Base-by-base conservation (phyloP, 2,113 vertebrate genomes). In the Mustelus asterias region DNA sequence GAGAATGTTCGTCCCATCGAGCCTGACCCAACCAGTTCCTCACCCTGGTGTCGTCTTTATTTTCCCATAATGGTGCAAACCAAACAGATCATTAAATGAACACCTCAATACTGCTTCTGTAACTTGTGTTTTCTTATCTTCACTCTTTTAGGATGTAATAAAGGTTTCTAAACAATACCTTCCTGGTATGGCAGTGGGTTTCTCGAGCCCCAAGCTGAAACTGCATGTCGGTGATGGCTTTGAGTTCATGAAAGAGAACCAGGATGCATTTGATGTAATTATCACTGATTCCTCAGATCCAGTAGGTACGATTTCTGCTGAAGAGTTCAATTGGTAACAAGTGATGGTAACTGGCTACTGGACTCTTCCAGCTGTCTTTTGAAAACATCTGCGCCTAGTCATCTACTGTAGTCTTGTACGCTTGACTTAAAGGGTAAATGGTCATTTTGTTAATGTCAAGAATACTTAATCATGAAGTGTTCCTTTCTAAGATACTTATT, bases 241-340 rank as follows among this genome's bases (percentile, higher is more conserved):
- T 97, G 99, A 99, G 96, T 99, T 99, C 97, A 99, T 99, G 99
- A 99, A 99, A 96, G 98, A 99, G 97, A 99, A 99, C 97, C 98
- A 99, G 97, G 98, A 99, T 95, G 99, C 99, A 88, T 99, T 99
- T 8, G 99, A 99, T 44, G 97, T 99, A 90, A 99, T 99, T 97
- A 99, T 99, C 97, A 99, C 99, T 0, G 99, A 99, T 97, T 99
- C 99, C 0, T 99, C 99, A 3, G 99, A 99, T 97, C 99, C 99
- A 96, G 98, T 99, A 96, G 99, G 99, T 99, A 96, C 98, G 98
- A 93, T 48, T n/a, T 58, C 48, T 85, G 54, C 48, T 85, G 54
- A 80, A 37, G 33, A 93, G 89, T 65, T n/a, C 60, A 93, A 8
- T 37, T 65, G 89, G 33, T 37, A 67, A 65, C n/a, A 60, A 67